Evolutionary conservation across 1,140 invertebrate genomes (phyloP), one percentile per base, ranked within the genome.

Genomic region (Drosophila busckii): DNA sequence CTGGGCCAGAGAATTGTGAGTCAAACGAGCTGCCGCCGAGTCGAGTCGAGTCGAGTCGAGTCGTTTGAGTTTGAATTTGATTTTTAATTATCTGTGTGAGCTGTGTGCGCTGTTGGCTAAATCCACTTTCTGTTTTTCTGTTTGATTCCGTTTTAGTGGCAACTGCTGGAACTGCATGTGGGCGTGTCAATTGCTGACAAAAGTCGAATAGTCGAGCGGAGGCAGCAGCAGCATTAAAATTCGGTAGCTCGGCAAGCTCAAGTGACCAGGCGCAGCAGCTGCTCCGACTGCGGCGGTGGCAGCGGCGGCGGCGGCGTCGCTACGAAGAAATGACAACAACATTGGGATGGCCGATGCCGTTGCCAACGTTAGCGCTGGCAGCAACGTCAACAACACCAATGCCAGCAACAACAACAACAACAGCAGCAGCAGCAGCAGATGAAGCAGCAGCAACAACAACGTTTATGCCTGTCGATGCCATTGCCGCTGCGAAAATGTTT

Each of bases 401-500:
- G n/a, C n/a, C n/a, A n/a, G n/a, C n/a, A n/a, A n/a, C n/a, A n/a
- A n/a, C n/a, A n/a, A n/a, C n/a, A n/a, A n/a, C n/a, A 9, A 32
- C 4, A 12, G 3, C 10, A 4, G 9, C 3, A 37, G n/a, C 15
- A 13, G 26, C 15, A 26, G 23, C 15, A 12, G 40, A 9, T 9
- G 17, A 9, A 7, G 9, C 28, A 32, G 23, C 12, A 8, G 16
- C 34, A 12, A 10, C 34, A 17, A 9, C 5, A 19, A 12, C 16
- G 16, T 16, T 9, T 4, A 35, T 42, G 63, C 60, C 58, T 29
- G 63, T 56, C 22, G 52, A 62, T 54, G 49, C 20, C 20, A 48
- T 37, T 46, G 69, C 49, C 25, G 67, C 42, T 48, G 58, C 56
- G 54, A 59, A 78, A 73, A 85, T 85, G 83, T 66, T 86, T 67